Conservation (phyloP, 2,888 invertebrate species). For the Prosopocoilus inquinatus region DNA sequence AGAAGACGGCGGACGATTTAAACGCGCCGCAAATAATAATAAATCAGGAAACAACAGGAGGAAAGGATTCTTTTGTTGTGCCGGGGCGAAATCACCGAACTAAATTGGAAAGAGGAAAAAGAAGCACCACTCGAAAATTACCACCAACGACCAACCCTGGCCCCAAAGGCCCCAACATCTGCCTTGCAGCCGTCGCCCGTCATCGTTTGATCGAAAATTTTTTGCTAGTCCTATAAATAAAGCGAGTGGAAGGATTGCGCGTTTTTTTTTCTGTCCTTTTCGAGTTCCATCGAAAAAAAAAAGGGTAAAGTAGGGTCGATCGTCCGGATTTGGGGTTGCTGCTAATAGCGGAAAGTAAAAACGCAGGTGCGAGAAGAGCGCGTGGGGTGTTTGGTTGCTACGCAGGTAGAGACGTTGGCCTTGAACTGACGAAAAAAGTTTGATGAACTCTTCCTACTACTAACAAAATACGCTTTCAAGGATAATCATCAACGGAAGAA, state of each 20-base stretch:
- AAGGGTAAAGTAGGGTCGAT: constrained; percentile 23
- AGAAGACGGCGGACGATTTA: neutral
- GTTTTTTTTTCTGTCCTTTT: constrained; percentile 26
- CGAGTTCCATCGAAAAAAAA: constrained; percentile 22
- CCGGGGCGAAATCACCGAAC: neutral
- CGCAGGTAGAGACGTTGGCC: constrained; percentile 35
- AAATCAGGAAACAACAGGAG: neutral
- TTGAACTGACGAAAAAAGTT: constrained; percentile 28
- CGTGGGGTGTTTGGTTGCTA: constrained; percentile 28
- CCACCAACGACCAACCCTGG: neutral
- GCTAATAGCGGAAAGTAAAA: constrained; percentile 33
- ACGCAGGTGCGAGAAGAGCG: constrained; percentile 39
- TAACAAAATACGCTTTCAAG: no score
- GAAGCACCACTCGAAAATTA: neutral
- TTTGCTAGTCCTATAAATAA: neutral
- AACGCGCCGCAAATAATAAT: neutral
- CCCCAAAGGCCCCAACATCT: neutral
- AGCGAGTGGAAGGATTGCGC: constrained; percentile 10
- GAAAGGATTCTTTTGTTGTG: neutral
- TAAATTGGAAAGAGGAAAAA: neutral
- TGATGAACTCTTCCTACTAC: neutral
- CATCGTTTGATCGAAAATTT: neutral
- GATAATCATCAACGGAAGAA: constrained; percentile 1
- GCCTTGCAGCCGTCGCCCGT: neutral
- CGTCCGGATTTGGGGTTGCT: constrained; percentile 28